Evolutionary conservation across 2,113 vertebrate genomes (phyloP).

Genomic region (Tragelaphus buxtoni): DNA sequence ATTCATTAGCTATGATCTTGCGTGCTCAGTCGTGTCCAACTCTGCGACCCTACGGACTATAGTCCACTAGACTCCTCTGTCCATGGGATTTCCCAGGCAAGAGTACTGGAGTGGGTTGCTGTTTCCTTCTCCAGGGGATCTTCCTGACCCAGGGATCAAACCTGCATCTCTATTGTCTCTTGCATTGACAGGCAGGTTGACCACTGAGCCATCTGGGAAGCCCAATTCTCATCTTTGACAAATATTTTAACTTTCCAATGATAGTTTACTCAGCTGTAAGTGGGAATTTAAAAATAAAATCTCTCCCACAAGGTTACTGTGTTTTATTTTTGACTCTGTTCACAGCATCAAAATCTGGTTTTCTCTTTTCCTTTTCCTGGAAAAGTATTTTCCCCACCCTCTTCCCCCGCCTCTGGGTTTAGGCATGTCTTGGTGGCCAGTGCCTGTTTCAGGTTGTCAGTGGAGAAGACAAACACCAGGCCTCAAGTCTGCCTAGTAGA

Average conservation of each 20-base stretch:
- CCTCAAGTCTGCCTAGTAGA: neutral
- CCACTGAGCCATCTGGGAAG: neutral
- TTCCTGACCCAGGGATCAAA: neutral
- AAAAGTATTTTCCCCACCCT: neutral
- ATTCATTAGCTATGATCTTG: neutral
- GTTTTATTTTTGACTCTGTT: neutral
- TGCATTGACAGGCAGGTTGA: neutral
- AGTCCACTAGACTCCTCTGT: neutral
- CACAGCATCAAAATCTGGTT: neutral
- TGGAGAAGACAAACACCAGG: neutral
- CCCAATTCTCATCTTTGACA: neutral
- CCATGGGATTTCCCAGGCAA: neutral
- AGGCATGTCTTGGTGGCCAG: neutral
- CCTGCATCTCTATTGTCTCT: neutral
- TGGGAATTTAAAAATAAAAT: neutral
- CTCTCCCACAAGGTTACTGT: neutral
- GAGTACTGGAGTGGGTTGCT: neutral
- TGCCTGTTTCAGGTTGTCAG: neutral
- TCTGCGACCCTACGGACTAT: neutral
- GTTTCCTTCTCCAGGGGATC: neutral
- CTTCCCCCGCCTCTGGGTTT: neutral
- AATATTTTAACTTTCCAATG: neutral
- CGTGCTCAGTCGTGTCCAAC: neutral
- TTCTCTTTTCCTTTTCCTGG: neutral
- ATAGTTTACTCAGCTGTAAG: neutral